Percentiles rank a stretch among this genome's conserved stretches.
phyloP scores from a whole-genome alignment of 2,113 vertebrate genomes.

The Callocephalon fimbriatum region DNA sequence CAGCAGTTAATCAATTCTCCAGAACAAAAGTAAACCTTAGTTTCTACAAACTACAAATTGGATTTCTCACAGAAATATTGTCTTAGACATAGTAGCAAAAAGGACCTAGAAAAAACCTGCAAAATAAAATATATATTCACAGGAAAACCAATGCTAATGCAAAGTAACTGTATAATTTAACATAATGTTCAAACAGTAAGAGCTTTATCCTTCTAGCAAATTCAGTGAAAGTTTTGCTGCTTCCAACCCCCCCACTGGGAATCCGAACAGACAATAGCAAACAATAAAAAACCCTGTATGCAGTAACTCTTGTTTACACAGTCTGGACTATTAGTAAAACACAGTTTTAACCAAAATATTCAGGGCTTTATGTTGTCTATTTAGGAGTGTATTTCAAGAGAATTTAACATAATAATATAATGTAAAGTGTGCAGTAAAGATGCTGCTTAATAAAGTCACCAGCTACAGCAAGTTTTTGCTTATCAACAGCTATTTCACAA shows the following conservation, averaged over 20 bases:
- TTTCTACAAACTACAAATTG: neutral
- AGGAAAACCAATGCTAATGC: rapidly evolving
- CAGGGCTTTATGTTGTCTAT: neutral
- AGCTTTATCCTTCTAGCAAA: neutral
- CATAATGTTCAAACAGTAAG: rapidly evolving
- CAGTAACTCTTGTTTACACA: neutral
- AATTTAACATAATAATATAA: neutral
- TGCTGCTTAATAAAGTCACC: neutral
- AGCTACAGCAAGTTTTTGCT: neutral
- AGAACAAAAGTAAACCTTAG: neutral
- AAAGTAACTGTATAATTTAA: neutral
- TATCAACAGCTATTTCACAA: constrained; percentile 23
- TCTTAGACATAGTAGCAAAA: neutral
- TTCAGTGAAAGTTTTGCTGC: neutral
- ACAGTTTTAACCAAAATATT: neutral
- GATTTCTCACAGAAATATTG: neutral
- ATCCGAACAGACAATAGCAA: neutral
- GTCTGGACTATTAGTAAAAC: neutral
- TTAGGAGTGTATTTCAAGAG: neutral
- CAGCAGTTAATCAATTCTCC: neutral
- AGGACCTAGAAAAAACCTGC: rapidly evolving
- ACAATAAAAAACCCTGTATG: rapidly evolving
- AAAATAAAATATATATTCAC: neutral
- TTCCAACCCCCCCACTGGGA: neutral
- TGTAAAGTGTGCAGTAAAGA: neutral